Base-by-base conservation (phyloP, 2,113 vertebrate genomes). In the Marmota monax region DNA sequence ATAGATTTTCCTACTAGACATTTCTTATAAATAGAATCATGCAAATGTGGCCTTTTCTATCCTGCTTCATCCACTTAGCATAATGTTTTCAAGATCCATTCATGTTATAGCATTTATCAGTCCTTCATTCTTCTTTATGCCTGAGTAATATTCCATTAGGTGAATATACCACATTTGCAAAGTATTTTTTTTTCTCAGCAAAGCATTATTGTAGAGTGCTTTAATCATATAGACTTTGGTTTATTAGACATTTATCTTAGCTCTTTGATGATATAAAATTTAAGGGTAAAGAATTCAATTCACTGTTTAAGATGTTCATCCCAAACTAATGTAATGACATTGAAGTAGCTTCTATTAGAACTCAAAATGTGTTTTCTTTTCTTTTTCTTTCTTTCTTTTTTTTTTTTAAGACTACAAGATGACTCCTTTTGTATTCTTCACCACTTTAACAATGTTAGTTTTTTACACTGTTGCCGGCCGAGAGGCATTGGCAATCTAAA, bases 161-260 rank as follows among this genome's bases (percentile, higher is more conserved):
- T 53, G 13, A 87, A 32, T 53, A 56, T 32, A 18, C 25, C 32
- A 45, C 45, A 82, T 76, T 70, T 92, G 25, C 37, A 92, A 79
- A 88, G 51, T 51, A 5, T 61, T 63, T 74, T 45, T 39, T 61
- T 13, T 45, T 61, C 82, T 65, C 82, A 72, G 79, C 61, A 78
- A 79, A 86, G 12, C 69, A 82, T 95, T 77, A 61, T 88, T 91
- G 22, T 84, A 90, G 53, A 23, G 42, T 88, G 5, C 45, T 96
- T 73, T 48, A 37, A 2, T 61, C 82, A 45, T 65, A 63, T 39
- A 90, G 63, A 94, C 95, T 92, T 93, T 39, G 22, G 4, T 56
- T 80, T 92, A 69, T 61, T 88, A 32, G 25, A 51, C 13, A 76
- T 78, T 78, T 94, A 87, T 65, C 96, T 88, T 78, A 90, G n/a